A percentile compares a stretch with the other conserved stretches of the same genome.
Conservation (phyloP, 2,113 vertebrate genomes). For the Acrocephalus arundinaceus region DNA sequence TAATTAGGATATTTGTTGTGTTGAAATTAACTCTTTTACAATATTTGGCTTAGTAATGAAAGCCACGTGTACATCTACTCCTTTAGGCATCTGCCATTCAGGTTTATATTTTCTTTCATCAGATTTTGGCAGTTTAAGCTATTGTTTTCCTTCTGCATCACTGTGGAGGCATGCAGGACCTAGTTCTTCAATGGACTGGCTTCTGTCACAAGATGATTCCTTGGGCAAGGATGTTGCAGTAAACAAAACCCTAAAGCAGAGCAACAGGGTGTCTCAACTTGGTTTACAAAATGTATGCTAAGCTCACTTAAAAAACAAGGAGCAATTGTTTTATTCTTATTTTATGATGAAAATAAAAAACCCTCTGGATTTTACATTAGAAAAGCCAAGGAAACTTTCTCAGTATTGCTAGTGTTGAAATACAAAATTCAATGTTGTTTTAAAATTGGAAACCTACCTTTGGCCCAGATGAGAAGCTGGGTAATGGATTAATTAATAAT, state of each 20-base stretch:
- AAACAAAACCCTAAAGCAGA: neutral
- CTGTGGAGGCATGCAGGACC: neutral
- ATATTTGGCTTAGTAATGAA: neutral
- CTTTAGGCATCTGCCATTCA: neutral
- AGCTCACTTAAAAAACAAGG: neutral
- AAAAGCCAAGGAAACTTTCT: neutral
- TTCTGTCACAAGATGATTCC: neutral
- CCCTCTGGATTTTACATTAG: neutral
- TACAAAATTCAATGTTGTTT: neutral
- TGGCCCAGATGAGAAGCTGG: neutral
- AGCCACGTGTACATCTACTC: neutral
- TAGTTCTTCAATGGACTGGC: neutral
- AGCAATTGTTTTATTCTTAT: neutral
- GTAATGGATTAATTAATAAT: neutral
- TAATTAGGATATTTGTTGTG: neutral
- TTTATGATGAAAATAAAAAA: neutral
- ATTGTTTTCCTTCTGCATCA: neutral
- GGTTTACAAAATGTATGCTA: neutral
- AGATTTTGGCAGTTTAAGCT: neutral
- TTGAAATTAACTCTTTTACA: neutral
- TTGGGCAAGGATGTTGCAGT: neutral
- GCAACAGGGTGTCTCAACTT: neutral
- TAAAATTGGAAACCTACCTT: neutral
- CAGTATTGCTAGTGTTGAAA: neutral
- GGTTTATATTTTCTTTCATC: neutral